Evolutionary conservation across 2,113 vertebrate genomes (phyloP), one percentile per base, ranked within the genome.

Genomic region (Mesembrinibis cayennensis): DNA sequence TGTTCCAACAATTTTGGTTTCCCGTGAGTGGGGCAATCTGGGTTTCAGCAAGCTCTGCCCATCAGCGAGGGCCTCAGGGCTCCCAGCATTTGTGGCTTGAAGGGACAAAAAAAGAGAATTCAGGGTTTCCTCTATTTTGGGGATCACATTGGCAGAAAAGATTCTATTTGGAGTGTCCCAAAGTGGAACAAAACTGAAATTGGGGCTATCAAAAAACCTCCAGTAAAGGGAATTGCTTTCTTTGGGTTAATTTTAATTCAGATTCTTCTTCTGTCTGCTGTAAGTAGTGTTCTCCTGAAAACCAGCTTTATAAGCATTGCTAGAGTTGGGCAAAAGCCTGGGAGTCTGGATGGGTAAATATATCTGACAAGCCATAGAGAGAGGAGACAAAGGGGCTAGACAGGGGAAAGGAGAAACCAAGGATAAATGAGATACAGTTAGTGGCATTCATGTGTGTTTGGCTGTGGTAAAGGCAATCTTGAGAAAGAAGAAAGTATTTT

Each of bases 341-440:
- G 47, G 70, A 96, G 83, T 44, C 88, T 79, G 77, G 52, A 92
- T 92, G 89, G 73, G 83, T 95, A 95, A 96, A 93, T 89, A 52
- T 92, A 96, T 96, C 96, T 93, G 94, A 94, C 81, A 87, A 90
- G 94, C 32, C 86, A 89, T 32, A 74, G 89, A 96, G 84, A 79
- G 93, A 95, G 93, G 93, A 95, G 94, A 95, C 94, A 96, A 92
- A 95, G 81, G 92, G 89, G 67, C 87, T 93, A 91, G 91, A 94
- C 89, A 95, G 93, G 71, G 63, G 79, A 97, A 97, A 96, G 89
- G 82, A 96, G 78, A 96, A 96, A 97, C 93, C 94, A 59, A 87
- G 87, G 90, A 76, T 88, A 97, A 97, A 94, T 90, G 62, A 96
- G 84, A 93, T 90, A 91, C 81, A 52, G 81, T 70, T 92, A 88